phyloP scores from a whole-genome alignment of 1,140 invertebrate genomes.

The Drosophila funebris region DNA sequence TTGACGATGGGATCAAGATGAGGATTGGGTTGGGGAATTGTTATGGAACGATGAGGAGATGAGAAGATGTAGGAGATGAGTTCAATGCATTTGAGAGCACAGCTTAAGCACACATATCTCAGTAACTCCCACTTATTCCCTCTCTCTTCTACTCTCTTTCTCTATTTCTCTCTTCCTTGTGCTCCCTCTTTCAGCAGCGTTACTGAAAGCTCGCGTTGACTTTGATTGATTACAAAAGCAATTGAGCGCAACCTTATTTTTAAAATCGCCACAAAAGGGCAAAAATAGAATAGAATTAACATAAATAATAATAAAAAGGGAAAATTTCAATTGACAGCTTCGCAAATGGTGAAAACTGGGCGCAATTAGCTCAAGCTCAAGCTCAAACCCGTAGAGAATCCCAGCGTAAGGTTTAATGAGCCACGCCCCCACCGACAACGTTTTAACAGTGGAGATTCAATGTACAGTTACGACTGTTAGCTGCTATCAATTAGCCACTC shows the following conservation, averaged over 20 bases:
- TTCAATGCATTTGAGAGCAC: slow-evolving; percentile 46
- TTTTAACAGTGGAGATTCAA: background rate
- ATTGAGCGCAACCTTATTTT: slow-evolving; percentile 60
- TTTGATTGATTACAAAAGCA: slow-evolving; percentile 79
- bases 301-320: slow-evolving; percentile 66
- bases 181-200: background rate
- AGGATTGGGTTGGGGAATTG: background rate
- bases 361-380: slow-evolving; percentile 56
- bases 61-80: slow-evolving; percentile 13
- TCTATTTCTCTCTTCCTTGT: background rate
- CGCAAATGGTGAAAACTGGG: slow-evolving; percentile 30
- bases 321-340: slow-evolving; percentile 61
- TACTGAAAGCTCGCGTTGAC: slow-evolving; percentile 45
- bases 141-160: background rate
- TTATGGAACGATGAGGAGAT: too few relatives aligned
- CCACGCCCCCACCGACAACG: slow-evolving; percentile 28
- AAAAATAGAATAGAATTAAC: slow-evolving; percentile 60
- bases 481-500: slow-evolving; percentile 58
- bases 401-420: slow-evolving; percentile 38
- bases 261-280: slow-evolving; percentile 18
- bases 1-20: background rate
- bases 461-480: slow-evolving; percentile 5
- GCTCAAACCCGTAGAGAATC: slow-evolving; percentile 5
- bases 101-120: slow-evolving; percentile 11
- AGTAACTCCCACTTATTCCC: background rate